Base-by-base conservation (phyloP, 1,140 invertebrate genomes). In the Penaeus chinensis region DNA sequence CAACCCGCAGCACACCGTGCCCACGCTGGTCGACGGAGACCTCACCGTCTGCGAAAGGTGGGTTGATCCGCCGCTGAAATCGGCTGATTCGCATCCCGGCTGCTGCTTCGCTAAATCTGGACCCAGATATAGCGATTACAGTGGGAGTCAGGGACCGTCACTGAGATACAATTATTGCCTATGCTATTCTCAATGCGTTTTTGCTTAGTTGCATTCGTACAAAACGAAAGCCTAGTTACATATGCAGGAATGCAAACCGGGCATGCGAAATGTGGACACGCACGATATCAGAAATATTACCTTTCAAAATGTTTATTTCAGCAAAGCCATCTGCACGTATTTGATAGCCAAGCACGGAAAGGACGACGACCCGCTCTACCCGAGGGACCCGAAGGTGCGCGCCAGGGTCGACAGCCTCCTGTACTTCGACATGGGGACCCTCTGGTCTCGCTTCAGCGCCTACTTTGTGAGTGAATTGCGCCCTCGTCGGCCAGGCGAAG, bases 1-100 rank as follows among this genome's bases (percentile, higher is more conserved):
- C 71, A 96, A 95, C 92, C 94, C 95, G 19, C 94, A 95, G 90
- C 95, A 95, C 86, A 95, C 94, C 3, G 93, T 96, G 87, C 95
- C 95, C 4, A 95, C 94, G 3, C 92, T 95, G 85, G 94, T 95
- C 90, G 95, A 95, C 89, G 93, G 94, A 90, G 95, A 94, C 24
- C 94, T 94, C 76, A 92, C 94, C 88, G 88, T 95, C 37, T 94
- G 90, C 84, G 92, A 92, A 91, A 95, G 89, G 88, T 90, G 89
- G 88, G 37, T 93, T 91, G 91, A 92, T 20, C 91, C 92, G 47
- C 84, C n/a, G 91, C 96, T 19, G 37, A 42, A 42, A 42, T 96
- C 96, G 10, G 54, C 10, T 54, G 54, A 54, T 42, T 42, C 37
- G 37, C 37, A 42, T 3, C 37, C 2, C 37, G 37, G 2, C 37